Evolutionary conservation across 2,888 invertebrate genomes (phyloP).

Genomic region (Cataglyphis cursor): DNA sequence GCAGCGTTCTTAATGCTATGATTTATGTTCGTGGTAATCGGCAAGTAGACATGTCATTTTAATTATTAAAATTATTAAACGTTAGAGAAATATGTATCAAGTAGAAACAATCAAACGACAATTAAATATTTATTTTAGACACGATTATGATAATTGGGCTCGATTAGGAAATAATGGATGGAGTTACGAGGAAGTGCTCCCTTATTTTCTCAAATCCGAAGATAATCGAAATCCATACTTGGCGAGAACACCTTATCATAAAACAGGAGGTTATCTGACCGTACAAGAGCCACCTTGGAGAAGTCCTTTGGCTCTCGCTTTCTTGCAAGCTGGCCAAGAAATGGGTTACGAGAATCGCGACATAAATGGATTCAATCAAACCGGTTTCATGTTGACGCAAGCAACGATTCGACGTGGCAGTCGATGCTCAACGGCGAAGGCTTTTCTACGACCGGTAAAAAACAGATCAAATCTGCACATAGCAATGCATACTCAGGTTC

Average conservation of each 20-base stretch:
- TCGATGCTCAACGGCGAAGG: slow-evolving; percentile 95
- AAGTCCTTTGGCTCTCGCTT: slow-evolving; percentile 93
- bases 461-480: slow-evolving; percentile 93
- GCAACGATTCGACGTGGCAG: slow-evolving; percentile 94
- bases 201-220: slow-evolving; percentile 95
- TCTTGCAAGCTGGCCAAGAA: slow-evolving; percentile 93
- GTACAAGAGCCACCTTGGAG: slow-evolving; percentile 95
- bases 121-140: slow-evolving; percentile 70
- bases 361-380: slow-evolving; percentile 93
- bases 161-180: slow-evolving; percentile 94
- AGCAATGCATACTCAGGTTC: slow-evolving; percentile 92
- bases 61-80: neutral
- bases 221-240: slow-evolving; percentile 95
- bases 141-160: slow-evolving; percentile 96
- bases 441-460: slow-evolving; percentile 94
- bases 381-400: slow-evolving; percentile 95
- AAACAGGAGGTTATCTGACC: slow-evolving; percentile 93
- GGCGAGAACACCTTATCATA: slow-evolving; percentile 92
- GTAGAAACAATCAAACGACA: neutral
- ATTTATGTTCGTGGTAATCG: slow-evolving; percentile 96
- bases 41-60: slow-evolving; percentile 81
- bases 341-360: slow-evolving; percentile 94
- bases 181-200: slow-evolving; percentile 93
- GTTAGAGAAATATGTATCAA: neutral
- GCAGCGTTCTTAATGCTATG: slow-evolving; percentile 96